Conservation (phyloP, 1,140 invertebrate genomes). For the Camponotus vicinus region DNA sequence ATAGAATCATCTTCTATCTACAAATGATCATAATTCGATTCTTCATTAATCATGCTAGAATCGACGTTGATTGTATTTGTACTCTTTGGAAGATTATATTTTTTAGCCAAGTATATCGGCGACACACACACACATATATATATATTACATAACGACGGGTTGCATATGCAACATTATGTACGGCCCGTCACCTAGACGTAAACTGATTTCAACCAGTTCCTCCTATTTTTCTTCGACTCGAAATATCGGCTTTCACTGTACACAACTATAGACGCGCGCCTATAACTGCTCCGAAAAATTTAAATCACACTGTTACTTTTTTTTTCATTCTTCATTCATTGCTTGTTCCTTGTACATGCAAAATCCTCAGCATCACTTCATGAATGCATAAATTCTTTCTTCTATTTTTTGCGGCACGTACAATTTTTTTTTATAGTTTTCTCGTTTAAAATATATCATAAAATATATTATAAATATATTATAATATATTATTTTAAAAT, state of each 20-base stretch:
- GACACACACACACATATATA: neutral
- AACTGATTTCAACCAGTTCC: slow-evolving; percentile 56
- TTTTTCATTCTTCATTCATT: neutral
- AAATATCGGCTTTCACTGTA: slow-evolving; percentile 51
- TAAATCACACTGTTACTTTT: slow-evolving; percentile 5
- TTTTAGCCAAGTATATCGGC: slow-evolving; percentile 18
- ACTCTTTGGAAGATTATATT: neutral
- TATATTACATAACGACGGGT: slow-evolving; percentile 37
- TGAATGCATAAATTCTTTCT: neutral
- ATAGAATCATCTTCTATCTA: neutral
- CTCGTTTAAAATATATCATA: no score
- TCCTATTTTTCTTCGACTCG: slow-evolving; percentile 51
- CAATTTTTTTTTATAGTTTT: neutral
- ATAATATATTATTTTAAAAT: no score
- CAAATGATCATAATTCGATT: neutral
- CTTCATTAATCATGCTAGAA: neutral
- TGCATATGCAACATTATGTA: slow-evolving; percentile 50
- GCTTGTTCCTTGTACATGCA: neutral
- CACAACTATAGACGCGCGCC: neutral
- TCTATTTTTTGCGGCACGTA: neutral
- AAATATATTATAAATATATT: no score
- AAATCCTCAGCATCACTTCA: neutral
- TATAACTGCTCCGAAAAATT: slow-evolving; percentile 7
- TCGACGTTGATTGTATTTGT: neutral
- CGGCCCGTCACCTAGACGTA: slow-evolving; percentile 26